Base-by-base conservation (phyloP, 2,113 vertebrate species). In the Lasiurus cinereus region DNA sequence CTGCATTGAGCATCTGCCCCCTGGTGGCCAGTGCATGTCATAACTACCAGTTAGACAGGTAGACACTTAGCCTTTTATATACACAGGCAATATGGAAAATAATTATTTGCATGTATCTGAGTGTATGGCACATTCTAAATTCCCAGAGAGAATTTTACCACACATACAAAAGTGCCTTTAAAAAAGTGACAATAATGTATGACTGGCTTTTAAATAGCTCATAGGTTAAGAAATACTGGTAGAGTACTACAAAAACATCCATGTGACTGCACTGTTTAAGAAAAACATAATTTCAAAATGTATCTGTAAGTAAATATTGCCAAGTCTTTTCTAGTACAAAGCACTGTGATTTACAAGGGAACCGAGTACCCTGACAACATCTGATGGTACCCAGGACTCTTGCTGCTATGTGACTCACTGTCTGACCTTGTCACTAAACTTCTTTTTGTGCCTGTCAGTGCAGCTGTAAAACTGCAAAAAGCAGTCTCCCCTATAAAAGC, bases 381-480 rank as follows among this genome's bases (percentile, higher is more conserved):
- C 27, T 79, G 85, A 84, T 86, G n/a, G 9, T 73, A 72, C 6
- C 66, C 12, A 21, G 48, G 94, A 93, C 48, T 85, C 50, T 83
- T 91, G 83, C 6, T 70, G 48, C n/a, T 77, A 1, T 93, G 16
- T 39, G 67, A 88, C 52, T 93, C 79, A 84, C 62, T 8, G 0
- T 0, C 54, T 31, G 90, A 96, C 78, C 80, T 92, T 76, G 33
- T 95, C 94, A 92, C 88, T 39, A 72, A 95, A 90, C 24, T 54
- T 92, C 39, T 54, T 74, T 21, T 10, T 56, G 56, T 90, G 70
- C 36, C 67, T 97, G 95, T 91, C 94, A 97, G 31, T 79, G 5
- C n/a, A 91, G 59, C 31, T 93, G 27, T 31, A 88, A 97, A 97
- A 95, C 77, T 67, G 9, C 12, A 39, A 43, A 96, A 95, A 92